Base-by-base conservation (phyloP, 2,113 vertebrate genomes). In the Brachypodius melanocephalos region DNA sequence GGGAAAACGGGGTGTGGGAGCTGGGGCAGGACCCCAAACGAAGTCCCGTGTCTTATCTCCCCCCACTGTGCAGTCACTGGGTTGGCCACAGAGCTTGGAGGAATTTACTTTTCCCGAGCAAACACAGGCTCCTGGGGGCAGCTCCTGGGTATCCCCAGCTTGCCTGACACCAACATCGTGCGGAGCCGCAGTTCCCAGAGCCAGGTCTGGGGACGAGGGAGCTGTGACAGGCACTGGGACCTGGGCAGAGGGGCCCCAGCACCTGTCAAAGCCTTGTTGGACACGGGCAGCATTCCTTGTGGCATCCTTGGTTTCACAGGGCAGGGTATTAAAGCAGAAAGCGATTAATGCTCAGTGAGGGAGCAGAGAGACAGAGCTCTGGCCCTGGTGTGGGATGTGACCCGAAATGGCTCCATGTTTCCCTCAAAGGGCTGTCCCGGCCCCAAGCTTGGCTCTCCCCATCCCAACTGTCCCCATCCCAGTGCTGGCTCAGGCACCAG, bases 131-230 rank as follows among this genome's bases (percentile, higher is more conserved):
- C 21, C 12, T 12, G 8, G 38, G 36, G 12, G 6, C 36, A 57
- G 17, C 32, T 57, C 31, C 16, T 1, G 38, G 61, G 34, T 25
- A 29, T 21, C 63, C 49, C 51, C 8, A 2, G 36, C 48, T 17
- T 6, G 62, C 34, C 42, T 1, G 1, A 7, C 76, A 52, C 13
- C 2, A 0, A 2, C 61, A 22, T 8, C 3, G 1, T 0, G 2
- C 8, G 4, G 28, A 79, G 42, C 46, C 4, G 4, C n/a, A 1
- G 29, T 3, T 34, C 49, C 42, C 1, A 0, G 43, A 51, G 57
- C 19, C 29, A 7, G n/a, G 6, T 8, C 2, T 6, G 16, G 36
- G 48, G 28, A 58, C 18, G 11, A 38, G 1, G 2, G 19, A 71
- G 8, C 43, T 5, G 25, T 6, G 63, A 13, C 0, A 0, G 17